Conservation (phyloP, 2,113 vertebrate genomes). For the Triplophysa rosa region DNA sequence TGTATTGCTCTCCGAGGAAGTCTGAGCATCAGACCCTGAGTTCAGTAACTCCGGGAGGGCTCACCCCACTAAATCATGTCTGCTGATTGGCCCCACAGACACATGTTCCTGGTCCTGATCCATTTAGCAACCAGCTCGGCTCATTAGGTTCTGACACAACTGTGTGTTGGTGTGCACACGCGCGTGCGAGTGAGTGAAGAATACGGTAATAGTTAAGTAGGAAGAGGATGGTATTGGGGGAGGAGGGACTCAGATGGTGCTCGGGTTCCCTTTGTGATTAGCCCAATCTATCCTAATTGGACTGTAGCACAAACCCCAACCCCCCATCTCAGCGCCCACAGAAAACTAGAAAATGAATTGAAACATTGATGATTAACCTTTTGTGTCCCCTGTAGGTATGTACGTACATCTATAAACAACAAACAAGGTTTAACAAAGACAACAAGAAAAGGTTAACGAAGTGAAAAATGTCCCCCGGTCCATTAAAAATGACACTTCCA, state of each 20-base stretch:
- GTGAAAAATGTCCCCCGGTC: conserved; percentile 24
- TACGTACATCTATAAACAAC: neutral
- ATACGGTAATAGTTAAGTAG: conserved; percentile 26
- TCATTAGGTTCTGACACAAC: conserved; percentile 35
- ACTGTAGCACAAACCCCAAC: conserved; percentile 53
- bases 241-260: conserved; percentile 32
- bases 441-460: conserved; percentile 26
- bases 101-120: conserved; percentile 44
- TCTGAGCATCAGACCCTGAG: conserved; percentile 4
- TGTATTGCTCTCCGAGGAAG: neutral
- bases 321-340: neutral
- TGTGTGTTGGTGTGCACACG: no score
- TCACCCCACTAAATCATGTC: conserved; percentile 32
- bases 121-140: conserved; percentile 46
- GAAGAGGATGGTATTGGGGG: conserved; percentile 17
- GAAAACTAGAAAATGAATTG: conserved; percentile 16
- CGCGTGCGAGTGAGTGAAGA: neutral
- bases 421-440: neutral
- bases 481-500: conserved; percentile 37
- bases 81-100: neutral
- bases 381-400: neutral
- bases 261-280: conserved; percentile 54
- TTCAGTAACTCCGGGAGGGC: neutral
- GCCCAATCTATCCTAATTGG: conserved; percentile 67
- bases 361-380: conserved; percentile 28